These are phyloP conservation scores for Taxidea taxus DNA, from an alignment of 2,113 vertebrate species.

Conservation along the genomic window DNA sequence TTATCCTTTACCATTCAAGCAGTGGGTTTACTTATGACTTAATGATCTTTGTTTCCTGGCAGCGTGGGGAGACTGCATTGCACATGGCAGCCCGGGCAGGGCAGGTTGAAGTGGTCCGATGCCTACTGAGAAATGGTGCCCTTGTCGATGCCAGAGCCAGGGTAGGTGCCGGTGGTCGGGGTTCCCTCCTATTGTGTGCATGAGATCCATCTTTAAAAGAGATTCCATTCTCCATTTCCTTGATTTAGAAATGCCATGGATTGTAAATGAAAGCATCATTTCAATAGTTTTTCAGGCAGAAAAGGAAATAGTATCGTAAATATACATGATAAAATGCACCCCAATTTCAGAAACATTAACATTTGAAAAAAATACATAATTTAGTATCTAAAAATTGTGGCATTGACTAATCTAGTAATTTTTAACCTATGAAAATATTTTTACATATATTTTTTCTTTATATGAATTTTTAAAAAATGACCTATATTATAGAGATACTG, in stretches of 20 bases:
- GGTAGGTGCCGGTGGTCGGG: slow-evolving; percentile 83
- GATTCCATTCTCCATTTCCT: background rate
- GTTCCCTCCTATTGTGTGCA: accelerated
- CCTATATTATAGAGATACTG: background rate
- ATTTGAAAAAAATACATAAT: background rate
- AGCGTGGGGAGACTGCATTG: slow-evolving; percentile 96
- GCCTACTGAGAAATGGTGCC: slow-evolving; percentile 96
- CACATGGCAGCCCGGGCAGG: slow-evolving; percentile 98
- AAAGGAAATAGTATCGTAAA: background rate
- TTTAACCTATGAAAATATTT: background rate
- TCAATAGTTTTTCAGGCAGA: background rate
- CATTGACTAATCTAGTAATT: background rate
- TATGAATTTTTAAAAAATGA: background rate
- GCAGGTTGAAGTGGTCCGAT: slow-evolving; percentile 98
- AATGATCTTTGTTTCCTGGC: slow-evolving; percentile 70
- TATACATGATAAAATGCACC: background rate
- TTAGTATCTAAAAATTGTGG: background rate
- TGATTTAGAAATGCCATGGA: background rate
- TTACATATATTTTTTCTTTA: background rate
- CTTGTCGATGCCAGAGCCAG: slow-evolving; percentile 96
- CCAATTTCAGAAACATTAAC: background rate
- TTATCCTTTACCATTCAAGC: background rate
- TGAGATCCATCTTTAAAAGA: background rate
- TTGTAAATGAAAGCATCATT: background rate
- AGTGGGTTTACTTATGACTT: background rate